Percentiles rank a stretch among this genome's conserved stretches.
These are phyloP conservation scores for Pissodes strobi DNA, from an alignment of 1,140 invertebrate species.

Conservation along the genomic window DNA sequence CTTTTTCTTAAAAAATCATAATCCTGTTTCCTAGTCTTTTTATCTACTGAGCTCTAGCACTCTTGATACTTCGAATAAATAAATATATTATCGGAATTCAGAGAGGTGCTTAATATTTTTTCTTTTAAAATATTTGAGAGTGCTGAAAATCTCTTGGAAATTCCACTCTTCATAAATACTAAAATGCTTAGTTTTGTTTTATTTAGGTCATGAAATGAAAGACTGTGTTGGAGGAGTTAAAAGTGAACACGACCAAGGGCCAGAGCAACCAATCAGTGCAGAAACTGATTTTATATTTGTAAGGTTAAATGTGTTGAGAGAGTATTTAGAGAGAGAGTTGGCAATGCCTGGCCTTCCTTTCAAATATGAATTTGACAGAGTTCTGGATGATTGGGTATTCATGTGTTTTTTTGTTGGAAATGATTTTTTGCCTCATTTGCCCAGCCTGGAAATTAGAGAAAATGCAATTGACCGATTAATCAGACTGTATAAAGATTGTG, in stretches of 20 bases:
- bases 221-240: slow-evolving; percentile 77
- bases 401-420: slow-evolving; percentile 99
- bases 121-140: too few relatives aligned
- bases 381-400: slow-evolving; percentile 98
- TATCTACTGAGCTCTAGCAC: too few relatives aligned
- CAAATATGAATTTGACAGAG: slow-evolving; percentile 85
- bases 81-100: too few relatives aligned
- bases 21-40: too few relatives aligned
- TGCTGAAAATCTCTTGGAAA: too few relatives aligned
- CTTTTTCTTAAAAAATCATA: too few relatives aligned
- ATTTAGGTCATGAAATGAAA: slow-evolving; percentile 89
- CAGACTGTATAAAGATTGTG: slow-evolving; percentile 91
- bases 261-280: slow-evolving; percentile 58
- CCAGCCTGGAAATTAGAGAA: slow-evolving; percentile 97
- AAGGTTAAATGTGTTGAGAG: slow-evolving; percentile 87
- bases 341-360: slow-evolving; percentile 94
- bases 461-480: slow-evolving; percentile 95
- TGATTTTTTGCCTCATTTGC: slow-evolving; percentile 98
- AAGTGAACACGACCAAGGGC: slow-evolving; percentile 30
- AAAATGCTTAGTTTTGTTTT: slow-evolving; percentile 12
- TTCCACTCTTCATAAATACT: too few relatives aligned
- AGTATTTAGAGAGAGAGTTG: slow-evolving; percentile 93
- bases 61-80: too few relatives aligned
- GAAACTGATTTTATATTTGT: slow-evolving; percentile 90
- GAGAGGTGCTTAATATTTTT: too few relatives aligned